These are phyloP conservation scores for Andrena marginata DNA, from an alignment of 2,888 invertebrate species.

Conservation along the genomic window DNA sequence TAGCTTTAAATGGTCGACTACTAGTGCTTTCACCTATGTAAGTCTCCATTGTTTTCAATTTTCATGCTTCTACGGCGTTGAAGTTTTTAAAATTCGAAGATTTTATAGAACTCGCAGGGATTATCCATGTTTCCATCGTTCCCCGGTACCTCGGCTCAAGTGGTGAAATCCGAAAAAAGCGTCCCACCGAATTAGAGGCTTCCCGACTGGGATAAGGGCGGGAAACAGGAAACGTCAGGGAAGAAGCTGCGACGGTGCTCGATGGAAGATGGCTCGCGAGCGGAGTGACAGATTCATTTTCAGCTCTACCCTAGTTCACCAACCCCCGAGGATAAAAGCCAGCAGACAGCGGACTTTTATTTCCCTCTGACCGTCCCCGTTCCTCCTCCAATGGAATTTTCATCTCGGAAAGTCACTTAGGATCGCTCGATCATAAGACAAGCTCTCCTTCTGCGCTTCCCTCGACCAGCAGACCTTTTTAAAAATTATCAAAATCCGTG, in stretches of 20 bases:
- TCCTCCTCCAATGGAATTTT: constrained; percentile 50
- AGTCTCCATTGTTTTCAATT: too few relatives aligned
- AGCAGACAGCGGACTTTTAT: constrained; percentile 49
- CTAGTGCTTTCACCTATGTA: too few relatives aligned
- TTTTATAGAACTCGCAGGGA: too few relatives aligned
- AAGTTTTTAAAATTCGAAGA: too few relatives aligned
- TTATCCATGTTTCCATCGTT: neutral
- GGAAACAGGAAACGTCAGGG: constrained; percentile 9
- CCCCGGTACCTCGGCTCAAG: neutral
- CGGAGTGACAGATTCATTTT: constrained; percentile 80
- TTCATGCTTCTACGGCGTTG: too few relatives aligned
- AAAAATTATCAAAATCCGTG: neutral
- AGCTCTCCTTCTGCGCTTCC: neutral
- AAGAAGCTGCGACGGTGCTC: constrained; percentile 4
- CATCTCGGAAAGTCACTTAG: constrained; percentile 13
- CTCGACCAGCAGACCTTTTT: neutral
- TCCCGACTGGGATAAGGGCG: neutral
- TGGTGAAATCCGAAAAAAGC: neutral
- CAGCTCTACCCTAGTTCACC: constrained; percentile 55
- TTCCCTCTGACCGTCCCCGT: constrained; percentile 39
- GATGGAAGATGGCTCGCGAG: constrained; percentile 33
- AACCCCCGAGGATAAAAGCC: constrained; percentile 49
- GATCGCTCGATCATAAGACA: neutral
- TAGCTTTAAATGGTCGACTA: too few relatives aligned
- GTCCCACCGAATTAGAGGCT: neutral